phyloP scores from a whole-genome alignment of 2,888 invertebrate genomes.

The Ectobius pallidus region DNA sequence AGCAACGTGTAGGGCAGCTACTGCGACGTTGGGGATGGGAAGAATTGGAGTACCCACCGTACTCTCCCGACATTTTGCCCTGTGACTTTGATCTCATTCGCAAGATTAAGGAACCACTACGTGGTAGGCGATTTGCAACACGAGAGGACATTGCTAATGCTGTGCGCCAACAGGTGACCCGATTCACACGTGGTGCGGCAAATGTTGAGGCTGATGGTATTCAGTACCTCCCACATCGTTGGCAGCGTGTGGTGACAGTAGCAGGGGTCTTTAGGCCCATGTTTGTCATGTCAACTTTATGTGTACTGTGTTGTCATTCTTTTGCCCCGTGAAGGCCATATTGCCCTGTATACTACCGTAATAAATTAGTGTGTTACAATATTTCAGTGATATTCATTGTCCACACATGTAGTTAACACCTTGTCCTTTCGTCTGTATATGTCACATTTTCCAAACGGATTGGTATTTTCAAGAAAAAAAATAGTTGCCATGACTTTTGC shows the following conservation, averaged over 20 bases:
- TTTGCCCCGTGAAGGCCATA: too few species aligned
- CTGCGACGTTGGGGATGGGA: background rate
- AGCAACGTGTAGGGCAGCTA: background rate
- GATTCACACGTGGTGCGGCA: background rate
- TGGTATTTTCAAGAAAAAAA: too few species aligned
- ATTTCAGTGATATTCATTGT: too few species aligned
- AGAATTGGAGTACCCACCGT: background rate
- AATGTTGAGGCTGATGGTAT: constrained; percentile 3
- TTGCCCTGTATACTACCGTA: too few species aligned
- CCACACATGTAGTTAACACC: too few species aligned
- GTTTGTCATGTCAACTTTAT: too few species aligned
- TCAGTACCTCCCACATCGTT: background rate
- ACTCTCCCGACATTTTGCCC: background rate
- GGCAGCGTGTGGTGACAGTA: background rate
- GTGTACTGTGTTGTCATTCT: too few species aligned
- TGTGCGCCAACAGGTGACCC: background rate
- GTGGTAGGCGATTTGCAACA: background rate
- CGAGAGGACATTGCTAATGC: constrained; percentile 5
- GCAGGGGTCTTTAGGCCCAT: too few species aligned
- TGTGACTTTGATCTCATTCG: constrained; percentile 3
- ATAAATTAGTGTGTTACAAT: too few species aligned
- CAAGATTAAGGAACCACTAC: background rate
- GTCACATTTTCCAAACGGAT: too few species aligned
- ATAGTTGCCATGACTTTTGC: too few species aligned
- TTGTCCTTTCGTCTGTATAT: too few species aligned